These are phyloP conservation scores for Macrosoma leucophasiata DNA, from an alignment of 2,888 invertebrate genomes.

Conservation along the genomic window DNA sequence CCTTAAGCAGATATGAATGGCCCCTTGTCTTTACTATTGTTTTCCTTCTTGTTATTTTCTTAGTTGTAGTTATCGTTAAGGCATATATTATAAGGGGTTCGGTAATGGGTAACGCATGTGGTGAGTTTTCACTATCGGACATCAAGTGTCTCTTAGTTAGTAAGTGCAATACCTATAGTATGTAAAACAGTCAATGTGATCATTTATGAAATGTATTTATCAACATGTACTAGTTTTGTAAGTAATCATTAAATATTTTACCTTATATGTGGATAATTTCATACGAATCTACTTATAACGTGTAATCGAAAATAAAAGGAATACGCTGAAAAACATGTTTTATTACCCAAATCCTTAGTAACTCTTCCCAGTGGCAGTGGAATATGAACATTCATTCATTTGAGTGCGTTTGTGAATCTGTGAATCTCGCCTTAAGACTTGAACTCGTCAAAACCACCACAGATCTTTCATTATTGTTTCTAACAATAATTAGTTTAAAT, in stretches of 20 bases:
- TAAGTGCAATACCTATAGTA: conserved; percentile 48
- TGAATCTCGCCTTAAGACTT: no score
- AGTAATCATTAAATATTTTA: conserved; percentile 41
- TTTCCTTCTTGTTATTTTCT: conserved; percentile 7
- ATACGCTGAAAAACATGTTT: no score
- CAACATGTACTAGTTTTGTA: conserved; percentile 41
- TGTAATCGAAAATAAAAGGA: conserved; percentile 57
- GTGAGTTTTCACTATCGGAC: conserved; percentile 62
- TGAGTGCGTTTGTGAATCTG: no score
- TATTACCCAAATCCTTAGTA: no score
- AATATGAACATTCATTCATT: no score
- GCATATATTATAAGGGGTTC: conserved; percentile 37
- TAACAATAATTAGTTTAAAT: no score
- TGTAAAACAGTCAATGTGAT: conserved; percentile 58
- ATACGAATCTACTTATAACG: conserved; percentile 48
- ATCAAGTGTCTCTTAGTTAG: conserved; percentile 48
- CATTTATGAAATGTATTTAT: conserved; percentile 64
- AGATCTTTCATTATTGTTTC: no score
- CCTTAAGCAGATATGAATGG: no score
- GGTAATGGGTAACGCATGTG: conserved; percentile 67
- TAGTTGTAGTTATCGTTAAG: conserved; percentile 26
- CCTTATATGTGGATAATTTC: conserved; percentile 57
- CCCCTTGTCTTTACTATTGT: no score
- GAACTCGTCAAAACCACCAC: no score
- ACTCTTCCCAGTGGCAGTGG: no score